Percentiles rank a stretch among this genome's conserved stretches.
Evolutionary conservation across 2,113 vertebrate species (phyloP).

Genomic region (Alectura lathami): DNA sequence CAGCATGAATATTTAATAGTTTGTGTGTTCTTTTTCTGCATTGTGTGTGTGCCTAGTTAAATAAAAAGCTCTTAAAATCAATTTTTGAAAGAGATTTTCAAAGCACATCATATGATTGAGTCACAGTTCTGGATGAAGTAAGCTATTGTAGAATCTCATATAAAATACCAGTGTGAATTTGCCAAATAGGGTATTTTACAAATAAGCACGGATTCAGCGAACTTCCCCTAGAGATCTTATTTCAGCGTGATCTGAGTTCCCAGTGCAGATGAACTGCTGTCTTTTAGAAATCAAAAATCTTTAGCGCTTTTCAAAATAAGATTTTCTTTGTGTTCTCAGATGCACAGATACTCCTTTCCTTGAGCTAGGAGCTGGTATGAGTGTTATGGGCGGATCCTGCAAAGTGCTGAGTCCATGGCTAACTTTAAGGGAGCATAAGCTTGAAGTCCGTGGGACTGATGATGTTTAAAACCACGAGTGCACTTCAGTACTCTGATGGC

Average conservation of each 20-base stretch:
- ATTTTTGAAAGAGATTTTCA: background rate
- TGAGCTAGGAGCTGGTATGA: constrained; percentile 1
- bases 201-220: background rate
- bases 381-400: constrained; percentile 21
- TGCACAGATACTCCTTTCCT: background rate
- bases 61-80: background rate
- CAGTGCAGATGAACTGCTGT: background rate
- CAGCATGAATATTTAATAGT: constrained; percentile 35
- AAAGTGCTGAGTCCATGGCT: constrained; percentile 49
- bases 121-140: background rate
- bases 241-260: background rate
- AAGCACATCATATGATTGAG: background rate
- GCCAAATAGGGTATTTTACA: background rate
- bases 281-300: background rate
- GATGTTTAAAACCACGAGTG: constrained; percentile 26
- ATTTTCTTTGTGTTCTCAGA: constrained; percentile 37
- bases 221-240: background rate
- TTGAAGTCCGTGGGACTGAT: constrained; percentile 13
- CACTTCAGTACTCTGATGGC: constrained; percentile 6
- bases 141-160: background rate
- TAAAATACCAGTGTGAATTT: background rate
- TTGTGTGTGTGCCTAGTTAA: background rate
- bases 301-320: background rate
- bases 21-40: background rate
- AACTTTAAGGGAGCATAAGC: constrained; percentile 59